phyloP scores from a whole-genome alignment of 2,888 invertebrate species.

The Pheosia tremula region DNA sequence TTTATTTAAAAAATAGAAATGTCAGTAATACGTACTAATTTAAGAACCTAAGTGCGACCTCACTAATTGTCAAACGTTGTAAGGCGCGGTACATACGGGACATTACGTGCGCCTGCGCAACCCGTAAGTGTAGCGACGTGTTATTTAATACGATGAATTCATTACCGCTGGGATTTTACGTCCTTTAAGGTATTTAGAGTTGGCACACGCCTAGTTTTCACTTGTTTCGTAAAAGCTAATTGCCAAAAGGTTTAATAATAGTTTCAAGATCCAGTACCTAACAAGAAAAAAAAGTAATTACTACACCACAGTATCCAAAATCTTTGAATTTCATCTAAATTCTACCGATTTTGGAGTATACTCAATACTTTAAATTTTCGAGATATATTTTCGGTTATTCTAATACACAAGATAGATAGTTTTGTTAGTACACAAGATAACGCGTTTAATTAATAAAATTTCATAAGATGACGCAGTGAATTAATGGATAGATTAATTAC shows the following conservation, averaged over 20 bases:
- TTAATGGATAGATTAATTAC: background rate
- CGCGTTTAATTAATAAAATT: no score
- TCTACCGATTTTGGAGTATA: no score
- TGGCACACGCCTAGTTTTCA: constrained; percentile 16
- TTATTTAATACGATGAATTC: constrained; percentile 43
- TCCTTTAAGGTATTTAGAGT: constrained; percentile 26
- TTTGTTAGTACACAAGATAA: no score
- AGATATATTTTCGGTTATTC: no score
- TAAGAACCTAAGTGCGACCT: constrained; percentile 16
- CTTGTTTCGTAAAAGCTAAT: constrained; percentile 19
- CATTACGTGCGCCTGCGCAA: constrained; percentile 30
- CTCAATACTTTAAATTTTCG: no score
- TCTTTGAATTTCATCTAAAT: no score
- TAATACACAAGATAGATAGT: no score
- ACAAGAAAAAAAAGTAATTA: no score
- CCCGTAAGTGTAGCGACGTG: constrained; percentile 38
- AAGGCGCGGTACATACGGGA: constrained; percentile 37
- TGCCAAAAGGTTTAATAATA: background rate
- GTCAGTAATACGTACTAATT: background rate
- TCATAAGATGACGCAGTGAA: no score
- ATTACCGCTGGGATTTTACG: constrained; percentile 44
- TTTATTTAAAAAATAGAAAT: no score
- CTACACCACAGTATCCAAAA: no score
- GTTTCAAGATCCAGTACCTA: background rate
- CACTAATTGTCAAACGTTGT: constrained; percentile 56